These are phyloP conservation scores for Pangasius djambal DNA, from an alignment of 2,797 vertebrate species.

Conservation along the genomic window DNA sequence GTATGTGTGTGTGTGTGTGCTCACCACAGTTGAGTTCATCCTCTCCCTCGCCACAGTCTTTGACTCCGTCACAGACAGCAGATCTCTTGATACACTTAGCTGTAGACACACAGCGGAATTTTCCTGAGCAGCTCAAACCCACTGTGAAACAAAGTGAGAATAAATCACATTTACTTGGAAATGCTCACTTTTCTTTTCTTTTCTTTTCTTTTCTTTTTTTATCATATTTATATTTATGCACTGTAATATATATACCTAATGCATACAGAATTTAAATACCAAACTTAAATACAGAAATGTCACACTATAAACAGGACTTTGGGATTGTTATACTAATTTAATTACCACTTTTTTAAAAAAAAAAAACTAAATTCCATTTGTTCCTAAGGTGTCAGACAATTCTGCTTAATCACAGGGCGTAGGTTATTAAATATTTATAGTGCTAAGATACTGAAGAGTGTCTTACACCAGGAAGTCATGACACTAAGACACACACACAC, in stretches of 20 bases:
- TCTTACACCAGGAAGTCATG: constrained; percentile 34
- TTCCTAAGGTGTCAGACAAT: constrained; percentile 5
- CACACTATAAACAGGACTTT: background rate
- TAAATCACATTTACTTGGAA: background rate
- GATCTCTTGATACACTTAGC: constrained; percentile 77
- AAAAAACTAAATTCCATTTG: too few relatives aligned
- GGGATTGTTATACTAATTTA: background rate
- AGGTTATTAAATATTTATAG: constrained; percentile 64
- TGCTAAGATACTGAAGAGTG: constrained; percentile 34
- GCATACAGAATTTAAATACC: too few relatives aligned
- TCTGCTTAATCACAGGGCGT: constrained; percentile 48
- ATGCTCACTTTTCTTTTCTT: background rate
- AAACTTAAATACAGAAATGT: too few relatives aligned
- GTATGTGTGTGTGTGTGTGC: constrained; percentile 11
- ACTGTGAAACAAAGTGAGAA: constrained; percentile 64
- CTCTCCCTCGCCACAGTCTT: constrained; percentile 79
- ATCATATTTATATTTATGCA: background rate
- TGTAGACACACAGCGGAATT: constrained; percentile 79
- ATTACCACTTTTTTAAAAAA: too few relatives aligned
- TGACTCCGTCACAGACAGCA: constrained; percentile 81
- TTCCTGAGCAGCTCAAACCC: constrained; percentile 82
- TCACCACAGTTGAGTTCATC: constrained; percentile 86
- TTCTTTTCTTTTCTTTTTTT: too few relatives aligned
- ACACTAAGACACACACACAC: constrained; percentile 24
- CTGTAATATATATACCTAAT: too few relatives aligned